Evolutionary conservation across 2,888 invertebrate genomes (phyloP).

Genomic region (Orchesellides sinensis): DNA sequence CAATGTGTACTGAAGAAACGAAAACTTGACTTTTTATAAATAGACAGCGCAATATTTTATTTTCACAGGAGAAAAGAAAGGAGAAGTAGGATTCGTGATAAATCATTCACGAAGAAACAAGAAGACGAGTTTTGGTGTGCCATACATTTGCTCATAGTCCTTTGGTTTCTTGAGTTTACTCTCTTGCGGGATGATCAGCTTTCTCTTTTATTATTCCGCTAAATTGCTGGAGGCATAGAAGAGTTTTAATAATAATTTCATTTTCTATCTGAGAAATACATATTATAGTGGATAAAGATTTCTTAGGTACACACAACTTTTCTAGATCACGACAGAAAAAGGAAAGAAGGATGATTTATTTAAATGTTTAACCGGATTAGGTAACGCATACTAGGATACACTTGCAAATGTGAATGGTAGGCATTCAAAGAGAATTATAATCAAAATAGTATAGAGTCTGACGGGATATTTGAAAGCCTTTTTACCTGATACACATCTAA

Average conservation of each 20-base stretch:
- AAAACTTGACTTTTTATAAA: not conserved
- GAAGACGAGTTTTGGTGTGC: too few relatives aligned
- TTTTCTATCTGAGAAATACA: not conserved
- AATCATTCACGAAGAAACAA: constrained; percentile 39
- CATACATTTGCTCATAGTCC: too few relatives aligned
- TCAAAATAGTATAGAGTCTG: not conserved
- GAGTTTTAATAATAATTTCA: constrained; percentile 29
- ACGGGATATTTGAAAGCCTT: not conserved
- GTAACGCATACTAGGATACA: not conserved
- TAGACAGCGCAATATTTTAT: constrained; percentile 16
- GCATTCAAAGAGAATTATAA: too few relatives aligned
- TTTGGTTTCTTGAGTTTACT: too few relatives aligned
- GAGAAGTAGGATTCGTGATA: constrained; percentile 16
- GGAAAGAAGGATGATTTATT: constrained; percentile 38
- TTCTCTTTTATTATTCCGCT: not conserved
- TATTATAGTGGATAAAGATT: not conserved
- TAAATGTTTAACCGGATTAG: constrained; percentile 21
- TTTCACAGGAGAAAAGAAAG: not conserved
- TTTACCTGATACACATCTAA: constrained; percentile 49
- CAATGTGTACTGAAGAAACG: not conserved
- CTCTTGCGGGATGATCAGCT: too few relatives aligned
- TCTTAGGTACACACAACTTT: not conserved
- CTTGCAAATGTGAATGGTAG: too few relatives aligned
- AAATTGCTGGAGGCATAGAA: constrained; percentile 3
- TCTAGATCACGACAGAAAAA: not conserved